Conservation (phyloP, 64 coral and sea anemone species). For the Dendronephthya gigantea region DNA sequence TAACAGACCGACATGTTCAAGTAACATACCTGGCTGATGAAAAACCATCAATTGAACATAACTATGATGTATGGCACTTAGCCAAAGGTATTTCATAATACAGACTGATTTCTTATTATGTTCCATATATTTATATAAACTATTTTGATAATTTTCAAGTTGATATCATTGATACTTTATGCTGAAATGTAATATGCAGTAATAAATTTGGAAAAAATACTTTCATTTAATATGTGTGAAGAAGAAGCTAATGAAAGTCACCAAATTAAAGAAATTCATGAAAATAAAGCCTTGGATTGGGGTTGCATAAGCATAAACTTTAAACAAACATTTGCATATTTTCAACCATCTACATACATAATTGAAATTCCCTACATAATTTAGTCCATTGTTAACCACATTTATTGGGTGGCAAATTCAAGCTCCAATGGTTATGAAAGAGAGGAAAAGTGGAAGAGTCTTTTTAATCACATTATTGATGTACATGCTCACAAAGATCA, state of each 20-base stretch:
- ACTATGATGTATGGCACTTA: not conserved
- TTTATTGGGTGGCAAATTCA: slow-evolving; percentile 21
- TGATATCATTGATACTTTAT: too few relatives aligned
- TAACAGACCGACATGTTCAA: not conserved
- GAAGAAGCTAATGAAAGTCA: not conserved
- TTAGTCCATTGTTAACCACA: slow-evolving; percentile 23
- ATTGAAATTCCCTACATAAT: not conserved
- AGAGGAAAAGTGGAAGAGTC: not conserved
- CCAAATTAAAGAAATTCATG: not conserved
- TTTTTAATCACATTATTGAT: not conserved
- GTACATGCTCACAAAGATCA: not conserved
- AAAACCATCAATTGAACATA: not conserved
- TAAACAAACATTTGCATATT: not conserved
- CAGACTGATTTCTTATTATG: not conserved
- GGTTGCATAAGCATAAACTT: not conserved
- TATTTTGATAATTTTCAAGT: not conserved
- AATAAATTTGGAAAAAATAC: not conserved
- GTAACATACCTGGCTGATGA: not conserved
- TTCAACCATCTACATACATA: not conserved
- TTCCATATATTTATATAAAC: not conserved
- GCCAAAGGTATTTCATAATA: slow-evolving; percentile 11
- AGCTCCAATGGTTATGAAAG: not conserved
- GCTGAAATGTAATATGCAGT: too few relatives aligned
- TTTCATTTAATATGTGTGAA: not conserved
- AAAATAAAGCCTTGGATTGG: not conserved